A percentile compares a stretch with the other conserved stretches of the same genome.
Evolutionary conservation across 1,140 invertebrate species (phyloP).

Genomic region (Hydropsyche tenuis): DNA sequence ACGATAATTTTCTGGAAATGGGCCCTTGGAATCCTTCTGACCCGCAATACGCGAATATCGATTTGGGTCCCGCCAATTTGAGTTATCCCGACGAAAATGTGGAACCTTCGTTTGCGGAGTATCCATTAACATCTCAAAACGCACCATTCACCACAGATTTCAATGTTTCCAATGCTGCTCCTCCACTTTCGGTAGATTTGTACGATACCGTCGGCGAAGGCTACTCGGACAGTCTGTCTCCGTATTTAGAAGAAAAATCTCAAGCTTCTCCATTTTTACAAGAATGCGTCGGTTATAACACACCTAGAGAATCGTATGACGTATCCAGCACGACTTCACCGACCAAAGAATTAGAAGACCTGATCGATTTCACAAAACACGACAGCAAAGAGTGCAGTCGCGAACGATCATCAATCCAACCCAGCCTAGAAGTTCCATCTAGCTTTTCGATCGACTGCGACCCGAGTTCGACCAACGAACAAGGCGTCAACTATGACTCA

Average conservation of each 20-base stretch:
- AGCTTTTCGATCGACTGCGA: conserved; percentile 46
- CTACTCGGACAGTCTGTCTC: conserved; percentile 42
- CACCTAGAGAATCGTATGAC: conserved; percentile 43
- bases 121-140: conserved; percentile 28
- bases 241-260: conserved; percentile 49
- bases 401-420: conserved; percentile 18
- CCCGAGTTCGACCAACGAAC: conserved; percentile 38
- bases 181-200: conserved; percentile 39
- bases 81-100: conserved; percentile 51
- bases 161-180: background rate
- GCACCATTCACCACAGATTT: background rate
- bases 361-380: conserved; percentile 44
- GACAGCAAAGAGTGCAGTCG: background rate
- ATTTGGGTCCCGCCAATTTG: conserved; percentile 49
- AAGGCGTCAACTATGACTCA: conserved; percentile 42
- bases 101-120: conserved; percentile 54
- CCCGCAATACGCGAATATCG: conserved; percentile 43
- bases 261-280: conserved; percentile 25
- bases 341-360: conserved; percentile 31
- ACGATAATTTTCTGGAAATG: conserved; percentile 52
- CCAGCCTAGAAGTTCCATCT: conserved; percentile 40
- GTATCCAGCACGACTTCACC: conserved; percentile 23
- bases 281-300: conserved; percentile 35
- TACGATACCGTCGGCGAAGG: conserved; percentile 43
- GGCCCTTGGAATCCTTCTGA: conserved; percentile 57